Conservation (phyloP, 2,888 invertebrate species). For the Tachina lurida region DNA sequence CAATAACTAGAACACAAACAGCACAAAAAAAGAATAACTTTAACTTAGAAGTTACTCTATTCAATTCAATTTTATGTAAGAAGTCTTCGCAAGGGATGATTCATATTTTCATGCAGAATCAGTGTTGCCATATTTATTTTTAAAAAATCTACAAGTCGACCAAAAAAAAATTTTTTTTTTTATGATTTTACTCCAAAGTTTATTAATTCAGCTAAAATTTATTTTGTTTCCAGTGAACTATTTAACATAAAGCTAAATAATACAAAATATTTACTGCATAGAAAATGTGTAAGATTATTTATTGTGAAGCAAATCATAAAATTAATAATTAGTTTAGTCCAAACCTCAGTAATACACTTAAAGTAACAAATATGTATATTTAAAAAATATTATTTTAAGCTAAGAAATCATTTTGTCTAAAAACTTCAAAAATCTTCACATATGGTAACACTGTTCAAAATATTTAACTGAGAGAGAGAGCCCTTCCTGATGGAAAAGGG, state of each 20-base stretch:
- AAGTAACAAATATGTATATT: not conserved
- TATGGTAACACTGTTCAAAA: not conserved
- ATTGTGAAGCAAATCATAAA: too few species aligned
- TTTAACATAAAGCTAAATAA: not conserved
- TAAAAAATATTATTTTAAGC: not conserved
- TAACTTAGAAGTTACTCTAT: conserved; percentile 62
- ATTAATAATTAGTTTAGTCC: too few species aligned
- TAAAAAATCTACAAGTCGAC: too few species aligned
- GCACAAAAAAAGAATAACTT: conserved; percentile 57
- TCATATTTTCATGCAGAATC: not conserved
- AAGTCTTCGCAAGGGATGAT: conserved; percentile 57
- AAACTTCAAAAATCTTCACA: too few species aligned
- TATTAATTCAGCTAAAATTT: too few species aligned
- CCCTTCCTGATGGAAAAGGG: not conserved
- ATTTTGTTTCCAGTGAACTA: too few species aligned
- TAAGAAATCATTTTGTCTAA: not conserved
- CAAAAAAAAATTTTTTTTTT: too few species aligned
- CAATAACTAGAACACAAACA: conserved; percentile 14
- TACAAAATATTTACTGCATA: too few species aligned
- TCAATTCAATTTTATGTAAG: conserved; percentile 33
- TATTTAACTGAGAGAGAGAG: not conserved
- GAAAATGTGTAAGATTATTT: too few species aligned
- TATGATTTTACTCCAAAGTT: too few species aligned
- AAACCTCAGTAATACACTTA: not conserved
- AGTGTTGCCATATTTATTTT: too few species aligned